Base-by-base conservation (phyloP, 2,888 invertebrate genomes). In the Diplazon laetatorius region DNA sequence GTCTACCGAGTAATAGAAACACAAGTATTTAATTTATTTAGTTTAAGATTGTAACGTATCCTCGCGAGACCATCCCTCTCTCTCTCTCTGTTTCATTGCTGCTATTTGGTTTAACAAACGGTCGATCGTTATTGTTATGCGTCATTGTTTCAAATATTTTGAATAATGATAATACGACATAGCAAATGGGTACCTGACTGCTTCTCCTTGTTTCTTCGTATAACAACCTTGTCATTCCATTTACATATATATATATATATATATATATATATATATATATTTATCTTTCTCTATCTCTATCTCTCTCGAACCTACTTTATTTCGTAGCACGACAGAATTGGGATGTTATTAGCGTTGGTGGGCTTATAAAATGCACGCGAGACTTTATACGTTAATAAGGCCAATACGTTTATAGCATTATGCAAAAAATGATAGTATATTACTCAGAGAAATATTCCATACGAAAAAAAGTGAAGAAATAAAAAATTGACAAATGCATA, bases 111-210 rank as follows among this genome's bases (percentile, higher is more conserved):
- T 85, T 83, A 85, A 85, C 84, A 84, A 82, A 82, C 83, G 82
- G 42, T 80, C 82, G 78, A 82, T 55, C 81, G 68, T 80, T 30
- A 5, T 30, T 30, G 2, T 30, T 30, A 25, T 35, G 48, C 63
- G 14, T 63, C 77, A 69, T 65, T 59, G 37, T 25, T 35, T 25
- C 65, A 37, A 25, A 78, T 73, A 30, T 55, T 55, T 76, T 62
- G 66, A 68, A 46, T 48, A 68, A 55, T 72, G 62, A 62, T 70
- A 59, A 57, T 65, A 70, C 52, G 60, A 81, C 78, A 71, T 74
- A 59, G 65, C 80, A 81, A 85, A 84, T 82, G 85, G 77, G 86
- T 87, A 87, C 86, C 86, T 87, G 87, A 87, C 82, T 86, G 84
- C 85, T 84, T 82, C 78, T 76, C 85, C 80, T 82, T 83, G 77